Percentiles rank a stretch among this genome's conserved stretches.
Conservation (phyloP, 2,113 vertebrate species). For the Notothenia rossii region DNA sequence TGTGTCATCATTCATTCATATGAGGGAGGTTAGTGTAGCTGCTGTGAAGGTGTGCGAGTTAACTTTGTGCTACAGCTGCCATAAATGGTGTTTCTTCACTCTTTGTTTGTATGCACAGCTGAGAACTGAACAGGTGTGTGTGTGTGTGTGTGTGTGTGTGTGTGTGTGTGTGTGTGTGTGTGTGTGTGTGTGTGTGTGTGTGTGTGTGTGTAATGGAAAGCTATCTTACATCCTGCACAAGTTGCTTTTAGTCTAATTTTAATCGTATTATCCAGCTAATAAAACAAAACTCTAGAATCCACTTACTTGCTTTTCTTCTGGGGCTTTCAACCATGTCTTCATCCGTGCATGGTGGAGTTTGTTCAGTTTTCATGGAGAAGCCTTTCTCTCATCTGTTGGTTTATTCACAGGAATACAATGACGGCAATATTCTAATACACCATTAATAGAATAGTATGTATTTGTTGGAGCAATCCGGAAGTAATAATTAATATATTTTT, state of each 20-base stretch:
- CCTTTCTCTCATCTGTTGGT: not conserved
- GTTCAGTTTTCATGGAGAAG: too few species aligned
- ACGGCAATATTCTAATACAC: too few species aligned
- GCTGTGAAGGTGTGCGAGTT: not conserved
- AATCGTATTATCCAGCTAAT: not conserved
- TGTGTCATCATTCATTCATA: slow-evolving; percentile 2
- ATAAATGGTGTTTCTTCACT: slow-evolving; percentile 12
- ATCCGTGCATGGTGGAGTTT: not conserved
- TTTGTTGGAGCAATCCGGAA: too few species aligned
- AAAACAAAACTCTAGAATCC: not conserved
- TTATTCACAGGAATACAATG: not conserved
- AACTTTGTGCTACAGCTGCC: slow-evolving; percentile 21
- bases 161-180: not conserved
- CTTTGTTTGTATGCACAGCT: not conserved
- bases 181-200: not conserved
- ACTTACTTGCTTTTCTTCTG: not conserved
- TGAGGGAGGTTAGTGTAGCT: not conserved
- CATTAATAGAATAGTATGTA: not conserved
- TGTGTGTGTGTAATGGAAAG: slow-evolving; percentile 20
- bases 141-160: slow-evolving; percentile 7
- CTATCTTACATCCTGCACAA: too few species aligned
- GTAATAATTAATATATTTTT: too few species aligned
- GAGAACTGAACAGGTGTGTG: slow-evolving; percentile 58
- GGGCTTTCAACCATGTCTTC: not conserved
- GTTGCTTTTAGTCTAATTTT: not conserved